Conservation (phyloP, 2,113 vertebrate species). For the Nycticebus coucang region DNA sequence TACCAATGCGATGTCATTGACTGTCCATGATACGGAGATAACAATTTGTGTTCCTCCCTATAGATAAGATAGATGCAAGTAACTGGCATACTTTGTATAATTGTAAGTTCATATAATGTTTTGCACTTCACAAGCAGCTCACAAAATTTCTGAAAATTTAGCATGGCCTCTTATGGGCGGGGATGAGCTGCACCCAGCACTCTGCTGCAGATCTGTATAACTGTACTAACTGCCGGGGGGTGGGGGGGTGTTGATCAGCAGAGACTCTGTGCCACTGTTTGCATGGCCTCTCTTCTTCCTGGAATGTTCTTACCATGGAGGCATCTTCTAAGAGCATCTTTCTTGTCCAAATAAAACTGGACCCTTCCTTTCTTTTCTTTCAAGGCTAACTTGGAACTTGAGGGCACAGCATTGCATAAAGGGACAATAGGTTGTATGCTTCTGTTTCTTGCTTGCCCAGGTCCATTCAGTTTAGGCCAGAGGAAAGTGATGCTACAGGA, state of each 20-base stretch:
- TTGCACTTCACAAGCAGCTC: not conserved
- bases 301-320: not conserved
- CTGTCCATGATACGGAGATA: accelerated
- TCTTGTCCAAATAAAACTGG: not conserved
- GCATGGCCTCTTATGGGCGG: not conserved
- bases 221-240: not conserved
- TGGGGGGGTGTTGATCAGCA: not conserved
- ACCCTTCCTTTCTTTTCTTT: no score
- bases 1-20: not conserved
- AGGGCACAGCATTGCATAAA: not conserved
- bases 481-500: not conserved
- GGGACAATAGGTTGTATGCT: not conserved
- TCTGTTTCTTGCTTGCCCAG: not conserved
- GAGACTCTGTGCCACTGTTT: not conserved
- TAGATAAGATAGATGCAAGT: not conserved
- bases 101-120: not conserved
- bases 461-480: not conserved
- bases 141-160: not conserved
- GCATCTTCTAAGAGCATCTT: not conserved
- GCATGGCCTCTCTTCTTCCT: not conserved
- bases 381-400: not conserved
- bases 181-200: accelerated
- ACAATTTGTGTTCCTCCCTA: accelerated
- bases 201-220: no score
- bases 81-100: not conserved